Base-by-base conservation (phyloP, 2,113 vertebrate genomes). In the Cacatua alba region DNA sequence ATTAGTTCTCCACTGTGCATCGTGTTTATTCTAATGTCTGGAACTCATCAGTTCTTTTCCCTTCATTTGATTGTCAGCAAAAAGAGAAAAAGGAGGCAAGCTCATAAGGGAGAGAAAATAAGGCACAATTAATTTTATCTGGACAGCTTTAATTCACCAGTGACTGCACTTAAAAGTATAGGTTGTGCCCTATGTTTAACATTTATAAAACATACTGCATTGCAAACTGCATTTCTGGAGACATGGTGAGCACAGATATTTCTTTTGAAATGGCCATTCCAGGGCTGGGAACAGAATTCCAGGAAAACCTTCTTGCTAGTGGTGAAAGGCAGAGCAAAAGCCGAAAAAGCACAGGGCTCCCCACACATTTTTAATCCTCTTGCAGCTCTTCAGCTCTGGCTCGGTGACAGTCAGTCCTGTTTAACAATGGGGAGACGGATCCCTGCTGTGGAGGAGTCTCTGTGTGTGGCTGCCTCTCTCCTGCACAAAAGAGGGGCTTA, bases 21-120 rank as follows among this genome's bases (percentile, higher is more conserved):
- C 60, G 2, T 86, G 85, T 95, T 96, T 77, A 77, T 89, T 88
- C 65, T 88, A 65, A 88, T 59, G 95, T 95, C 96, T 96, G 97
- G 96, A 97, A 97, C 20, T 94, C 82, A 97, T 95, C 95, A 97
- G 53, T 43, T 83, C 39, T 95, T 95, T 94, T 69, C 37, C 57
- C 75, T 57, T 71, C 91, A 74, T 55, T 92, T 95, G 69, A 79
- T 53, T 88, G 85, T 85, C 75, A 55, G 48, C 84, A 89, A 94
- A 82, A 85, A 39, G 41, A 44, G 41, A 35, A 35, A 77, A 93
- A 86, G 26, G 48, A 92, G 48, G 26, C 1, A 0, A 76, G n/a
- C 13, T 72, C 29, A 28, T 76, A 64, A 85, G 29, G 26, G 67
- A 92, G 79, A 35, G 17, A 76, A 62, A 88, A 60, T 23, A 59